phyloP scores from a whole-genome alignment of 2,113 vertebrate genomes.

The Theropithecus gelada region DNA sequence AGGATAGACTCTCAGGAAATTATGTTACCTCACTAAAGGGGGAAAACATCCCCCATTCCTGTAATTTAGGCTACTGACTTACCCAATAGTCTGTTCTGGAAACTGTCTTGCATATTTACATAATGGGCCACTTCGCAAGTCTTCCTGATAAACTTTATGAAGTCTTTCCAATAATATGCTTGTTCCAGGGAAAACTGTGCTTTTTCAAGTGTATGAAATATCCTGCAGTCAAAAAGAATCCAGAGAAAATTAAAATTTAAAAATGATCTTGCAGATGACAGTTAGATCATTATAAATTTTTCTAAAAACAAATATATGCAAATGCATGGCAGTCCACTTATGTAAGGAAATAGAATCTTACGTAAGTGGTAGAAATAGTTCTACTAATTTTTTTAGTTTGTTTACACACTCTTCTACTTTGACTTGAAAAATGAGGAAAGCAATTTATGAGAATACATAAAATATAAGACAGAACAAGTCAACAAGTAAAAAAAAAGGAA shows the following conservation, averaged over 20 bases:
- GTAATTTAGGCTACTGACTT: background rate
- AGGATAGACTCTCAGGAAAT: background rate
- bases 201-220: slow-evolving; percentile 67
- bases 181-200: slow-evolving; percentile 52
- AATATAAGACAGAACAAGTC: background rate
- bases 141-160: slow-evolving; percentile 60
- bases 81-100: background rate
- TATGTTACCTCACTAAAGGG: fast-evolving
- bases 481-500: background rate
- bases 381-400: background rate
- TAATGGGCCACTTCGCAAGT: slow-evolving; percentile 49
- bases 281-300: background rate
- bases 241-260: background rate
- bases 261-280: background rate
- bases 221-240: slow-evolving; percentile 57
- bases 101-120: background rate
- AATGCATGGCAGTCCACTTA: background rate
- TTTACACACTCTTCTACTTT: background rate
- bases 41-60: too few species aligned
- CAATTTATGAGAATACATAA: background rate
- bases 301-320: background rate
- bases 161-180: slow-evolving; percentile 55
- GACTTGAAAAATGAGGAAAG: background rate
- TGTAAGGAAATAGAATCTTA: background rate
- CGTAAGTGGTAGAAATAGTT: background rate